phyloP scores from a whole-genome alignment of 2,888 invertebrate species.

The Drosophila vallismaia region DNA sequence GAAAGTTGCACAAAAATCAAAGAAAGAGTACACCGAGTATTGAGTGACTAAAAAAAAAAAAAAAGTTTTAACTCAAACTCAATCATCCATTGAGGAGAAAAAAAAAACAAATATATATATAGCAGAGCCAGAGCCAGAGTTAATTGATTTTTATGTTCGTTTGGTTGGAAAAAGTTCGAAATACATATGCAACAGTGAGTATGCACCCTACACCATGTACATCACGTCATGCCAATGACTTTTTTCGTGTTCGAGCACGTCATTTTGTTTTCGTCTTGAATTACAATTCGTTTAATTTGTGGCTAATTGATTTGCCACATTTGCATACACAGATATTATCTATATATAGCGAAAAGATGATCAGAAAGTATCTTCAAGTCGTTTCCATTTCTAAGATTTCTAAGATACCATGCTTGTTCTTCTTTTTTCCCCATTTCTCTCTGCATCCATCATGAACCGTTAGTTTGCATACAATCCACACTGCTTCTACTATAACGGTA shows the following conservation, averaged over 20 bases:
- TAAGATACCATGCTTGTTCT: too few relatives aligned
- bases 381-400: too few relatives aligned
- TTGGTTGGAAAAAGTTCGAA: conserved; percentile 12
- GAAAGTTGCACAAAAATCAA: conserved; percentile 67
- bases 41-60: conserved; percentile 45
- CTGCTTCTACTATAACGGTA: too few relatives aligned
- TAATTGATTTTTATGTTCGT: conserved; percentile 37
- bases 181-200: conserved; percentile 43
- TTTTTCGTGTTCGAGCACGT: conserved; percentile 19
- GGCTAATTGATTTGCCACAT: conserved; percentile 25
- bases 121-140: background rate
- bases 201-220: conserved; percentile 15
- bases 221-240: conserved; percentile 25
- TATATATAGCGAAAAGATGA: background rate
- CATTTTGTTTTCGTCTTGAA: conserved; percentile 35
- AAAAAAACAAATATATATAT: background rate
- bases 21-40: conserved; percentile 40
- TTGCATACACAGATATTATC: conserved; percentile 10
- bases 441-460: conserved; percentile 10
- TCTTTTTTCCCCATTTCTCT: background rate
- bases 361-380: too few relatives aligned
- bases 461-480: conserved; percentile 10
- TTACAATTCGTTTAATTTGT: conserved; percentile 24
- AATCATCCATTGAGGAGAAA: conserved; percentile 48
- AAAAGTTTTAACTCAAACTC: conserved; percentile 51